Evolutionary conservation across 2,113 vertebrate genomes (phyloP).

Genomic region (Corapipo altera): DNA sequence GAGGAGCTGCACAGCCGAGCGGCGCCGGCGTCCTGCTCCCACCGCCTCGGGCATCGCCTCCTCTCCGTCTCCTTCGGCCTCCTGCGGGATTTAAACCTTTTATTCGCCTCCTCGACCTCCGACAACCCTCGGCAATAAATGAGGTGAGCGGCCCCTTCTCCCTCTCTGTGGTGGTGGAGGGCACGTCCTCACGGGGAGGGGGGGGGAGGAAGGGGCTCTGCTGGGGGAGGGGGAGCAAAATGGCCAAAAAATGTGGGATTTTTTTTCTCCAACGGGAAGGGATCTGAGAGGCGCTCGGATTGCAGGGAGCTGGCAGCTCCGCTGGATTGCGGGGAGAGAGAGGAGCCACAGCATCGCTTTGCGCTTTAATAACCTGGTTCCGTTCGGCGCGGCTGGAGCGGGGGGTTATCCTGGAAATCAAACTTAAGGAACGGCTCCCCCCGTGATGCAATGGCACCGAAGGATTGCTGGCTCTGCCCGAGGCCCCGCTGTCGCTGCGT

Average conservation of each 20-base stretch:
- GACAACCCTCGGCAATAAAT: slow-evolving; percentile 10
- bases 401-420: background rate
- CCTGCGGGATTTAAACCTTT: background rate
- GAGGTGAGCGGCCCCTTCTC: slow-evolving; percentile 48
- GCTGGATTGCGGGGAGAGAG: background rate
- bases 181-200: background rate
- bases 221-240: background rate
- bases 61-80: background rate
- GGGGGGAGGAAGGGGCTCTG: background rate
- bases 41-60: background rate
- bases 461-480: background rate
- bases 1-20: background rate
- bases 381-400: rapidly evolving
- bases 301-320: background rate
- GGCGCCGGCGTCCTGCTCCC: background rate
- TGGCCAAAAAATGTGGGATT: background rate
- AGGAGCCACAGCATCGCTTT: background rate
- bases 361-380: background rate
- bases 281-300: background rate
- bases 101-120: background rate
- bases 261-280: background rate
- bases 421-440: background rate
- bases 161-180: background rate
- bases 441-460: slow-evolving; percentile 20
- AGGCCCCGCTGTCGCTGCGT: background rate